phyloP scores from a whole-genome alignment of 1,140 invertebrate genomes.

The Psilanteris sp. region DNA sequence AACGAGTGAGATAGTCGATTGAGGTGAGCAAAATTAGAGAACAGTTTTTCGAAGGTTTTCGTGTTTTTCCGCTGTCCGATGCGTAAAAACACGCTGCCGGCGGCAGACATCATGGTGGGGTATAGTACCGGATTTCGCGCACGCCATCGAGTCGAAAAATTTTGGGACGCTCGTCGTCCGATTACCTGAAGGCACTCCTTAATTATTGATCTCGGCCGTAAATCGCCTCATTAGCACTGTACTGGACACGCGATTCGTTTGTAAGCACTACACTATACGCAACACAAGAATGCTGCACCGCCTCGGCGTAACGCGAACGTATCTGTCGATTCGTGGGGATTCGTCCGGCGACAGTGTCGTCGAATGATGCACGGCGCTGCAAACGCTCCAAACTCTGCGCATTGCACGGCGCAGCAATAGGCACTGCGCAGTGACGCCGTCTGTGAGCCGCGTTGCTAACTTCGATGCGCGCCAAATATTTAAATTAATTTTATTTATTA shows the following conservation, averaged over 20 bases:
- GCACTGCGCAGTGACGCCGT: no score
- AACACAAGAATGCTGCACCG: constrained; percentile 71
- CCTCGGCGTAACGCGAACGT: constrained; percentile 70
- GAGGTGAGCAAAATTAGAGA: no score
- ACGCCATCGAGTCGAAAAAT: background rate
- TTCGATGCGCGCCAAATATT: no score
- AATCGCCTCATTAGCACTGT: constrained; percentile 69
- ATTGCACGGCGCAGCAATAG: no score
- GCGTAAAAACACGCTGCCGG: constrained; percentile 15
- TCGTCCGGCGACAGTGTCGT: constrained; percentile 25
- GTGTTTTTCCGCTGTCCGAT: no score
- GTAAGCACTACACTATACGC: constrained; percentile 74
- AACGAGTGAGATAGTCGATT: no score
- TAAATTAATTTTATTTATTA: no score
- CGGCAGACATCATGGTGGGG: constrained; percentile 37
- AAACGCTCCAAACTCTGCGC: constrained; percentile 39
- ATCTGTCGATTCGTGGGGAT: constrained; percentile 59
- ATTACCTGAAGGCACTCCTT: constrained; percentile 74
- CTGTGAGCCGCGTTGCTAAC: no score
- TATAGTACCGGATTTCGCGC: constrained; percentile 7
- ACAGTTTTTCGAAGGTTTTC: no score
- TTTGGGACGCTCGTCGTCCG: background rate
- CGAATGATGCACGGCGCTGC: constrained; percentile 67
- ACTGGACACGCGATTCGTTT: constrained; percentile 62
- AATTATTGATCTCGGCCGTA: constrained; percentile 66